phyloP scores from a whole-genome alignment of 2,113 vertebrate genomes.

The Xenus cinereus region DNA sequence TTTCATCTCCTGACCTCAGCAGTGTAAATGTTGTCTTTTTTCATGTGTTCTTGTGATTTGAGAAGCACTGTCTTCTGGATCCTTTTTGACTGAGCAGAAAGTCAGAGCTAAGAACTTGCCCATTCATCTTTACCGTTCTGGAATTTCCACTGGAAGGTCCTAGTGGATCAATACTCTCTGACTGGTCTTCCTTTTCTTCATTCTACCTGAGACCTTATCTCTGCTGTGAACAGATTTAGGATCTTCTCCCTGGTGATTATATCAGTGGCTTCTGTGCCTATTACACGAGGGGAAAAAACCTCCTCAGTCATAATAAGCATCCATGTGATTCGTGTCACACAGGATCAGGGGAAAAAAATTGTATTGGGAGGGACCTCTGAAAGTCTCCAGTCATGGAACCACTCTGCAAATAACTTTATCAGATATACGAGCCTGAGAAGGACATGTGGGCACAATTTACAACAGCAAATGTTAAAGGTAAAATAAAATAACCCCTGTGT shows the following conservation, averaged over 20 bases:
- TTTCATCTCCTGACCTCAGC: not conserved
- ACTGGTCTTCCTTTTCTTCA: not conserved
- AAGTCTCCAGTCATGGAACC: not conserved
- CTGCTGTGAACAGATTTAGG: not conserved
- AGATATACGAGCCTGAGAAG: not conserved
- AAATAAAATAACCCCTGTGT: not conserved
- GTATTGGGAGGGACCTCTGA: not conserved
- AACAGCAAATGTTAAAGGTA: not conserved
- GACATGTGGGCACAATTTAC: not conserved
- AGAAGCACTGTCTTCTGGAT: not conserved
- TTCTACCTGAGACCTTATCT: not conserved
- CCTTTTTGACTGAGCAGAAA: not conserved
- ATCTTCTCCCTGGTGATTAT: not conserved
- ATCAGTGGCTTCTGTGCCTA: not conserved
- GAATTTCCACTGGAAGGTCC: not conserved
- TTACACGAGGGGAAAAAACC: too few species aligned
- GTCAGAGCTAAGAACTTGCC: not conserved
- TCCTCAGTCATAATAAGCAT: too few species aligned
- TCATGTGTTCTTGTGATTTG: not conserved
- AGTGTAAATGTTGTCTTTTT: not conserved
- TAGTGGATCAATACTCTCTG: not conserved
- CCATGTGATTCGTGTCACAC: not conserved
- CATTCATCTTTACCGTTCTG: not conserved
- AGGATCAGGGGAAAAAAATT: not conserved
- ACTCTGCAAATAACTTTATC: not conserved